Conservation (phyloP, 1,140 invertebrate genomes). For the Drosophila punjabiensis region DNA sequence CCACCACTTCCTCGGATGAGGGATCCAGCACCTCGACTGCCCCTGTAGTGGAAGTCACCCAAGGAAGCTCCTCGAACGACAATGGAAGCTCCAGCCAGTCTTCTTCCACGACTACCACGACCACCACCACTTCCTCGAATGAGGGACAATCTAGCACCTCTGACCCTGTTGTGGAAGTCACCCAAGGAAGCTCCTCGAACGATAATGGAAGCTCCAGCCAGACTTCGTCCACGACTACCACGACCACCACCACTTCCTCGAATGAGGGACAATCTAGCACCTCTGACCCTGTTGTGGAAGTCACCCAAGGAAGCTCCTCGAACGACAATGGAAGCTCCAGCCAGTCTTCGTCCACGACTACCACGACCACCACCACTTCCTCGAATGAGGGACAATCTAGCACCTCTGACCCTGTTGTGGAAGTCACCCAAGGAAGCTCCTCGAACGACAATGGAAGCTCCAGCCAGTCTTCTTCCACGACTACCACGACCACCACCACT, state of each 20-base stretch:
- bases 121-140: neutral
- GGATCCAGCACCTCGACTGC: neutral
- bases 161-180: neutral
- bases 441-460: neutral
- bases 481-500: slow-evolving; percentile 3
- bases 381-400: neutral
- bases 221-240: neutral
- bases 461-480: slow-evolving; percentile 9
- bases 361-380: slow-evolving; percentile 2
- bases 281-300: neutral
- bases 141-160: neutral
- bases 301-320: neutral
- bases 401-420: neutral
- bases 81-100: neutral
- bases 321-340: neutral
- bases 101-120: slow-evolving; percentile 1
- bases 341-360: slow-evolving; percentile 18
- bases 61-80: neutral
- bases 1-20: neutral
- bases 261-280: neutral
- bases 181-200: neutral
- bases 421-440: neutral
- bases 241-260: slow-evolving; percentile 4
- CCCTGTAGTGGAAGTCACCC: neutral
- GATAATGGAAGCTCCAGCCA: neutral